phyloP scores from a whole-genome alignment of 1,140 invertebrate species.

The Chrysoperla carnea region DNA sequence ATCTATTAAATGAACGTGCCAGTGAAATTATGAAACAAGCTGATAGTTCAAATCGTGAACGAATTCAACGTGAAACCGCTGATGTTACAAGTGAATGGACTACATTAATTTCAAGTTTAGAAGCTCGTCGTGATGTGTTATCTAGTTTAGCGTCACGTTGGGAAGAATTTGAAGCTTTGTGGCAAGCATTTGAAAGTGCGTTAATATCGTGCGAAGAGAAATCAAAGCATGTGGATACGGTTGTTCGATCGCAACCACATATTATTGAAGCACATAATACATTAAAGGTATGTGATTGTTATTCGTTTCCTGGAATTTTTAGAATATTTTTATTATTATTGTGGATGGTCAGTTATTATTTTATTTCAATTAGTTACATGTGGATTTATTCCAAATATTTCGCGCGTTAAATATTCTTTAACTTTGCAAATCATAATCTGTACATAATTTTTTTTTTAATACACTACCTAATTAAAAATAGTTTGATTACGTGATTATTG shows the following conservation, averaged over 20 bases:
- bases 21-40: constrained; percentile 42
- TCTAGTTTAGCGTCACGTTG: constrained; percentile 52
- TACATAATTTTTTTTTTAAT: too few species aligned
- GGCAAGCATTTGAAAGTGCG: constrained; percentile 41
- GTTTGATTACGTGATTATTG: too few species aligned
- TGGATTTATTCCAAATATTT: too few species aligned
- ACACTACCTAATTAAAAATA: too few species aligned
- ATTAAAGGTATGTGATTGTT: constrained; percentile 45
- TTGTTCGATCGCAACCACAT: constrained; percentile 51
- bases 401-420: too few species aligned
- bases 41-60: constrained; percentile 36
- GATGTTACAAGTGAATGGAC: constrained; percentile 58
- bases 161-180: constrained; percentile 55
- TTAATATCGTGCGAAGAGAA: constrained; percentile 46
- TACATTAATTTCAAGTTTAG: constrained; percentile 47
- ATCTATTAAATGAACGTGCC: constrained; percentile 44
- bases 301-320: background rate
- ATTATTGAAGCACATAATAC: constrained; percentile 47
- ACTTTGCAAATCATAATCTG: too few species aligned
- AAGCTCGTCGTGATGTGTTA: constrained; percentile 39
- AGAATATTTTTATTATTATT: too few species aligned
- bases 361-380: too few species aligned
- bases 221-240: constrained; percentile 51
- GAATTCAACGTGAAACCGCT: constrained; percentile 38
- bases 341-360: too few species aligned